These are phyloP conservation scores for Myocastor coypus DNA, from an alignment of 2,113 vertebrate species.

Conservation along the genomic window DNA sequence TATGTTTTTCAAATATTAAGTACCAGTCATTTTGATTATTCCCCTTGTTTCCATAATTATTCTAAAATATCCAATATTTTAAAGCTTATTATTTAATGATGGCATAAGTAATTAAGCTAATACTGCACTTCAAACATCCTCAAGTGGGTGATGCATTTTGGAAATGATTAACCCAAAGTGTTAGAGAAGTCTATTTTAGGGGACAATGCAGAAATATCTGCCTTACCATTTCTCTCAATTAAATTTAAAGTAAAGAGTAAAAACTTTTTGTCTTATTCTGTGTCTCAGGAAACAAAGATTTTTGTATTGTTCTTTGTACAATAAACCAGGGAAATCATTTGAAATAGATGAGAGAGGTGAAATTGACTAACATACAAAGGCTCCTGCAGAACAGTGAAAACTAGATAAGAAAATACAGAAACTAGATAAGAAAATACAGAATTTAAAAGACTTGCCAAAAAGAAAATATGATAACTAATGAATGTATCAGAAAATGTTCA, in stretches of 20 bases:
- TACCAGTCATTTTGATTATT: neutral
- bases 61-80: slow-evolving; percentile 18
- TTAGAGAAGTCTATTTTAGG: slow-evolving; percentile 18
- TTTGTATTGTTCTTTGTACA: neutral
- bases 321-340: neutral
- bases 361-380: neutral
- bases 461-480: neutral
- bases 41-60: slow-evolving; percentile 25
- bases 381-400: neutral
- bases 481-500: neutral
- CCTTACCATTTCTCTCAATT: neutral
- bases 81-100: slow-evolving; percentile 44
- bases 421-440: neutral
- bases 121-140: neutral
- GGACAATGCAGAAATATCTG: neutral
- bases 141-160: neutral
- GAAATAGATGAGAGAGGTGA: neutral
- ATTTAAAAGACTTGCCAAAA: neutral
- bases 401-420: neutral
- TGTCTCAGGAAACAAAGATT: neutral
- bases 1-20: neutral
- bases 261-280: neutral
- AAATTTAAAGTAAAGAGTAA: slow-evolving; percentile 36
- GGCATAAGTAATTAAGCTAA: neutral
- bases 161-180: slow-evolving; percentile 40